Evolutionary conservation across 2,888 invertebrate species (phyloP), one percentile per base, ranked within the genome.

Genomic region (Dermolepida albohirtum): DNA sequence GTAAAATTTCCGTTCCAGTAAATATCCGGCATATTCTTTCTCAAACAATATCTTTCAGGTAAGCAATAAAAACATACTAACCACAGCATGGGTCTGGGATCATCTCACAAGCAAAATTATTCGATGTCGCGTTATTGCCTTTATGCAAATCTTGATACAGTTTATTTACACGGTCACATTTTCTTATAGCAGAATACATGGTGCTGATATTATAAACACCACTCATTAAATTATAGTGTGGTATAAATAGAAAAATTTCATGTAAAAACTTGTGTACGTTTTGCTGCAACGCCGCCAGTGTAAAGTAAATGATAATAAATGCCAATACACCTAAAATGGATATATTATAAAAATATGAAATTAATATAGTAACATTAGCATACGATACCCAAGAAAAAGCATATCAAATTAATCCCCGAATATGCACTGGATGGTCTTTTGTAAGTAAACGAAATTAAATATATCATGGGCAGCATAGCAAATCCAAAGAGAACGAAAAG

Each of bases 391-490:
- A 90, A 86, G 64, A 94, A 85, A 7, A 92, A 86, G 76, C 92
- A 92, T 40, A 91, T 82, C 75, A 94, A 88, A 41, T 89, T 89
- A 75, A 92, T 85, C 73, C 90, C 86, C 0, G 92, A 90, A 79
- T 91, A 93, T 7, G 93, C 94, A 0, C 90, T 86, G 0, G 94
- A 88, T 0, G 94, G 91, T 5, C 90, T 88, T 5, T 85, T 84
- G 79, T 93, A 94, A 11, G 88, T 68, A 76, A 89, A 88, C 0
- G 93, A 90, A 50, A 87, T 79, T 5, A 93, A 74, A 78, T 94
- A 95, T 72, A 88, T 88, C 40, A 92, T 82, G 0, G 94, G 94
- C 69, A 95, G 79, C 79, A 89, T 89, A 0, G 90, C 86, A 78
- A 88, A 90, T 0, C 90, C 92, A 80, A 92, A 94, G 51, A 90